Base-by-base conservation (phyloP, 2,113 vertebrate genomes). In the Cygnus atratus region DNA sequence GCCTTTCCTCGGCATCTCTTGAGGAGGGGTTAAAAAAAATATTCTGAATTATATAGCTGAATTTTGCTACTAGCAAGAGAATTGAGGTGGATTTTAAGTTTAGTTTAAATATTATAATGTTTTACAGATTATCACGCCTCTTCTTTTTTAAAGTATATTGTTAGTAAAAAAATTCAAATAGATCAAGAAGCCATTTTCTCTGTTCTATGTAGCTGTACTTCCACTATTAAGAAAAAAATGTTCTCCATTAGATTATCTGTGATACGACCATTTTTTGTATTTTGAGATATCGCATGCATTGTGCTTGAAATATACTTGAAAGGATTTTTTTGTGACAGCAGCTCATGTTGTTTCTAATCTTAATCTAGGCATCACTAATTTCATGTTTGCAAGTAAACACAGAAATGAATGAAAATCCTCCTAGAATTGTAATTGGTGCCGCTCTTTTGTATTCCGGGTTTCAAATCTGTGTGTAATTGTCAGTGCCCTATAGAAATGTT, bases 401-500 rank as follows among this genome's bases (percentile, higher is more conserved):
- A 26, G 44, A 84, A 95, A 96, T 97, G 92, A 94, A 82, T 84
- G 74, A 91, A 67, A 90, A 92, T 95, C 84, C 86, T 95, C 50
- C 92, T 82, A 89, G 85, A 87, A 82, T 63, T 89, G 84, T 96
- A 96, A 94, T 92, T 95, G 82, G 44, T 87, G 55, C 82, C 1
- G 13, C 89, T 90, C 84, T 92, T 95, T 90, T 96, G 95, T 95
- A 83, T 85, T 74, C 89, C 19, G 55, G n/a, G 58, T 73, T 84
- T 94, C 84, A 83, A 93, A 95, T 87, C 93, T 80, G 71, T 66
- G 54, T 83, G 89, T 87, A 95, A 91, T 92, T 97, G 89, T 85
- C 67, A 91, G 81, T 58, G 84, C 81, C 95, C 84, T 92, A 88
- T 94, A 92, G 84, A 95, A 95, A 94, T 95, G 95, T 95, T 97